Base-by-base conservation (phyloP, 2,888 invertebrate genomes). In the Luperina testacea region DNA sequence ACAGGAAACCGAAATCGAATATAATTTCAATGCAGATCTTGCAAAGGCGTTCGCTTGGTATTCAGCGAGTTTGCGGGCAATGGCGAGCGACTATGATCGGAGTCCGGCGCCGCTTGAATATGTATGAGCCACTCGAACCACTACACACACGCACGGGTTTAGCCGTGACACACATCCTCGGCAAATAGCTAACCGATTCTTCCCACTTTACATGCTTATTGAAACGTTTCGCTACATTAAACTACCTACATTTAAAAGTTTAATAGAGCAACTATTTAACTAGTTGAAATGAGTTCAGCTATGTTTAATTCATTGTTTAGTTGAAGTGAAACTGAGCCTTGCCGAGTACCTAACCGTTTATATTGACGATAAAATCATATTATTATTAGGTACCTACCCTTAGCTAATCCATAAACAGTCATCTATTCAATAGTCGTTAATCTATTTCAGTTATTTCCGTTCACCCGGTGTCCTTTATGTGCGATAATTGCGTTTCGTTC, bases 121-220 rank as follows among this genome's bases (percentile, higher is more conserved):
- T 96, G 94, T 95, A 96, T 96, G 94, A 95, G 92, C 84, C 87
- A 87, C 91, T 91, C 91, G 91, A 92, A 92, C 92, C 92, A 91
- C 91, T 85, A 92, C 90, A 93, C 94, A 94, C 94, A 94, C 93
- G 93, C 92, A 92, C 90, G 91, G 87, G 90, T 88, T 91, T 92
- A 95, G 92, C 96, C 96, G 92, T 96, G 96, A 96, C 96, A 96
- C 92, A 96, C 93, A 95, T 95, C 93, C 89, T 89, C 80, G 72
- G 80, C 57, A 90, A 92, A 90, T 89, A 91, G 90, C 91, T 86
- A 90, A 92, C 90, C 88, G 90, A 92, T 91, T 92, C 90, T 91
- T 90, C 88, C 89, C 85, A 85, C 84, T 90, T 88, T 84, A 87
- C 83, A 88, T 87, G 82, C 78, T 84, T 78, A 81, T 75, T 82